Base-by-base conservation (phyloP, 2,113 vertebrate species). In the Arothron firmamentum region DNA sequence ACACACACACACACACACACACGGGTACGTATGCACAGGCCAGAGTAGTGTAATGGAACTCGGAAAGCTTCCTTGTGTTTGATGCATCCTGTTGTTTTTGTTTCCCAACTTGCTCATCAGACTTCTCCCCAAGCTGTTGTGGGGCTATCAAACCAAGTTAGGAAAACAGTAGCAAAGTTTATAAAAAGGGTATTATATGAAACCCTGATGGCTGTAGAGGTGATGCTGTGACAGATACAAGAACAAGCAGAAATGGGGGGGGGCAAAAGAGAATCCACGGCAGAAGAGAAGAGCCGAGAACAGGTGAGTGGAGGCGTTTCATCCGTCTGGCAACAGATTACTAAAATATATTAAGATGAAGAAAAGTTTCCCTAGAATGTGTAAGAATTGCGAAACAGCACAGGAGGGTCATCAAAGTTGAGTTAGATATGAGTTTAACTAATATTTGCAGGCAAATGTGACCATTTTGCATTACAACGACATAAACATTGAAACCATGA, bases 61-160 rank as follows among this genome's bases (percentile, higher is more conserved):
- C 54, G 48, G 1, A 81, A 41, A 70, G 49, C 16, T 64, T 74
- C 34, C 28, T 25, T 63, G 65, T 70, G 57, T 48, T 23, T 61
- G 59, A 64, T 69, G 55, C 65, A 68, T 79, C 64, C 74, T 75
- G 63, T 67, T 83, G 67, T 78, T 81, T 59, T 74, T 74, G 60
- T 78, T 77, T 69, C 41, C 65, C 50, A 56, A 56, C 71, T 72
- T 17, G 2, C 34, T 70, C 62, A 65, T 70, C 48, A 75, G 60
- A 62, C 52, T 59, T 70, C 69, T 23, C 34, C 15, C 38, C 2
- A 0, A 56, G 62, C 42, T 31, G 42, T 64, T 21, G 60, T 42
- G 23, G 62, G 52, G 42, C 60, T 12, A 76, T 72, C 64, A 79
- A 82, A 84, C 65, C 76, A 77, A 74, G 59, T 72, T 60, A 74